These are phyloP conservation scores for Cephus rjabovi DNA, from an alignment of 2,888 invertebrate genomes.

Conservation along the genomic window DNA sequence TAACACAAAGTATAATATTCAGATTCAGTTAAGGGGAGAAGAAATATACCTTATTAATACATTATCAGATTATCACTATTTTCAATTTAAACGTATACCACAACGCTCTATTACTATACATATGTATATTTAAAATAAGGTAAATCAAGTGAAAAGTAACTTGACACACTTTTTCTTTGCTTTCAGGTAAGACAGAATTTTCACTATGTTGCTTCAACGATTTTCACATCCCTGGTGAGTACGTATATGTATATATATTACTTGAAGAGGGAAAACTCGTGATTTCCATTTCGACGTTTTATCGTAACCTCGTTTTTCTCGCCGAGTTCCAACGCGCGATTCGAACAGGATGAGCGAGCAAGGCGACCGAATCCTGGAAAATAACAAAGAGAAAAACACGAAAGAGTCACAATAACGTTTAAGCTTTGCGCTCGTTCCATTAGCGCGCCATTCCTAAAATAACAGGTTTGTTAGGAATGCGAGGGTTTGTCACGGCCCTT, in stretches of 20 bases:
- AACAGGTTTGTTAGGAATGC: conserved; percentile 38
- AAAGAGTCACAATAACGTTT: background rate
- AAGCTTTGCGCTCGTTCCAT: conserved; percentile 13
- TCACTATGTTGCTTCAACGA: background rate
- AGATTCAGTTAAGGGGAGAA: background rate
- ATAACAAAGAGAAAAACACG: background rate
- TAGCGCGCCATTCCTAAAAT: conserved; percentile 37
- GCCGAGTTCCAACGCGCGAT: background rate
- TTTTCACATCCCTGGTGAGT: background rate
- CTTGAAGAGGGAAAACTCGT: background rate
- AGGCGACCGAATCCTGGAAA: background rate
- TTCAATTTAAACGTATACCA: background rate
- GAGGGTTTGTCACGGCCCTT: conserved; percentile 36
- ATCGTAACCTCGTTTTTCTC: background rate
- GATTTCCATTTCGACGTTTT: background rate
- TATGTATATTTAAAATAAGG: background rate
- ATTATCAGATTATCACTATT: conserved; percentile 1
- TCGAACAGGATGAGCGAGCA: background rate
- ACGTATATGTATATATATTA: background rate
- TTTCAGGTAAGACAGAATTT: conserved; percentile 36
- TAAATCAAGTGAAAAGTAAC: background rate
- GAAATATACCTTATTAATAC: background rate
- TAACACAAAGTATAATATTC: background rate
- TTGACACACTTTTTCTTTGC: conserved; percentile 17
- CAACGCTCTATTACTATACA: background rate